Percentiles rank a stretch among this genome's conserved stretches.
Evolutionary conservation across 2,797 vertebrate species (phyloP).

Genomic region (Distichodus sexfasciatus): DNA sequence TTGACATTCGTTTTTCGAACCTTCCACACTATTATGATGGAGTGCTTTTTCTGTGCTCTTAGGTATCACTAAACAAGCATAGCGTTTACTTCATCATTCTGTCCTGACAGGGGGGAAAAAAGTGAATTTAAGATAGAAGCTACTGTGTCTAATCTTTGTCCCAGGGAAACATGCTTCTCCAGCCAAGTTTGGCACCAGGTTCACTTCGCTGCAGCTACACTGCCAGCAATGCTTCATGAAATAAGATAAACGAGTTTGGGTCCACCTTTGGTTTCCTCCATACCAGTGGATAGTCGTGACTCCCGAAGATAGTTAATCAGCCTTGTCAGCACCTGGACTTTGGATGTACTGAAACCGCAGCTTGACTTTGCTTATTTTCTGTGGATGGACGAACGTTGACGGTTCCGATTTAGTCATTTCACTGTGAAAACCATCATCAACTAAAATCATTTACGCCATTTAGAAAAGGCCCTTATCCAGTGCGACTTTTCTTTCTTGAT

Average conservation of each 20-base stretch:
- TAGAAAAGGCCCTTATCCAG: no score
- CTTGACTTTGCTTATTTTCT: no score
- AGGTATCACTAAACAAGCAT: not conserved
- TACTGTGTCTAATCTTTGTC: not conserved
- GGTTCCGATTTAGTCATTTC: no score
- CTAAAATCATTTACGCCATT: no score
- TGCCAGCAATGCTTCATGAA: not conserved
- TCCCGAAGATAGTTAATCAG: not conserved
- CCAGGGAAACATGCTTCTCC: not conserved
- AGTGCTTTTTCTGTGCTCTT: not conserved
- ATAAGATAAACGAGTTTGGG: constrained; percentile 1
- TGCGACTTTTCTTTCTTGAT: no score
- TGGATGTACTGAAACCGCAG: not conserved
- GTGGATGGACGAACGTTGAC: no score
- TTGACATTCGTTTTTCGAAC: not conserved
- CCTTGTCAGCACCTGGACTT: not conserved
- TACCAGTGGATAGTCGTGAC: not conserved
- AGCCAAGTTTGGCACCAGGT: not conserved
- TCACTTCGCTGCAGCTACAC: not conserved
- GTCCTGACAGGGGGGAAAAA: not conserved
- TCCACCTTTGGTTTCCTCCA: not conserved
- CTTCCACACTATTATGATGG: constrained; percentile 1
- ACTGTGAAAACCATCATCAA: no score
- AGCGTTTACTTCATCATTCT: not conserved
- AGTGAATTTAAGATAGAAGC: not conserved